Evolutionary conservation across 2,797 vertebrate species (phyloP).

Genomic region (Meriones psammophilus): DNA sequence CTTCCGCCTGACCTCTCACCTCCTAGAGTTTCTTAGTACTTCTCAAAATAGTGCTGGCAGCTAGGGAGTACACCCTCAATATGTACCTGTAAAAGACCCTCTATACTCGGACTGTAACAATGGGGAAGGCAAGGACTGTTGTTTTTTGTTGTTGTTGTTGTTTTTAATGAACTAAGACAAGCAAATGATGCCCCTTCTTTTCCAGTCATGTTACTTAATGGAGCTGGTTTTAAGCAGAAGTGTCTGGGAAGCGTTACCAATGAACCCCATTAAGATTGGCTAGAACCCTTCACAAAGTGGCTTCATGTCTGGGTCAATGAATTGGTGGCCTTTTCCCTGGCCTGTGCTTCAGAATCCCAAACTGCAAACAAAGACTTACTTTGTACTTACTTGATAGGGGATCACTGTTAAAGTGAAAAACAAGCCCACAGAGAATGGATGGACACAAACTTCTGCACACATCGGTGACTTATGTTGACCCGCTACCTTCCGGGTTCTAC

Average conservation of each 20-base stretch:
- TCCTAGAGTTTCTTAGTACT: neutral
- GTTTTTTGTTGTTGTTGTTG: neutral
- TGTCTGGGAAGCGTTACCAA: neutral
- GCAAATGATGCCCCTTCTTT: neutral
- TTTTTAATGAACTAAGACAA: neutral
- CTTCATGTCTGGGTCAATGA: neutral
- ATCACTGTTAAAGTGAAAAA: slow-evolving; percentile 1
- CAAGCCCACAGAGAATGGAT: neutral
- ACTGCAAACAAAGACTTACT: neutral
- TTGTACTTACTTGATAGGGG: neutral
- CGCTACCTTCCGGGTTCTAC: slow-evolving; percentile 22
- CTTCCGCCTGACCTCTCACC: neutral
- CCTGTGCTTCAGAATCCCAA: neutral
- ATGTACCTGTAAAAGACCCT: neutral
- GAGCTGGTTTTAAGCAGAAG: neutral
- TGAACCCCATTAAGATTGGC: neutral
- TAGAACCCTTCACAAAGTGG: neutral
- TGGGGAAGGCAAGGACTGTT: neutral
- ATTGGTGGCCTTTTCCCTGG: neutral
- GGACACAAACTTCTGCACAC: neutral
- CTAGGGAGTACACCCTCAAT: neutral
- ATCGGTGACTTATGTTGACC: neutral
- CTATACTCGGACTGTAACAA: neutral
- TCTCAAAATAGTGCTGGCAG: neutral
- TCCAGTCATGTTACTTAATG: neutral